Evolutionary conservation across 2,797 vertebrate genomes (phyloP).

Genomic region (Chiroxiphia lanceolata): DNA sequence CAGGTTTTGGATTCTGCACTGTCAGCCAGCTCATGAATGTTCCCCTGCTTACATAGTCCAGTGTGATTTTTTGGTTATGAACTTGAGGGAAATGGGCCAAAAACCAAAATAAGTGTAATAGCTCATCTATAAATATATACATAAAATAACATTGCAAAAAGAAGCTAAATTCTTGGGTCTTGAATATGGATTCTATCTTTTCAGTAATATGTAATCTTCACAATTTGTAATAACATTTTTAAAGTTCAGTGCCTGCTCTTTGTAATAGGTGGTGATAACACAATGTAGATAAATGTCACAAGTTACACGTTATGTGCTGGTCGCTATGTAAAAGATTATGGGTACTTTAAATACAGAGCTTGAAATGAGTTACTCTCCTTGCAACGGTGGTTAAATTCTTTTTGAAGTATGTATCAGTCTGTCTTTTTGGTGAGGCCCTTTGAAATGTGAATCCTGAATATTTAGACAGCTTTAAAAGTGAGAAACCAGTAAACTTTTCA

Average conservation of each 20-base stretch:
- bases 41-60: neutral
- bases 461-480: neutral
- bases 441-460: neutral
- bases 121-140: conserved; percentile 49
- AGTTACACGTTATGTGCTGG: neutral
- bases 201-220: neutral
- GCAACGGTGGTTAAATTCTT: neutral
- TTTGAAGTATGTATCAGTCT: neutral
- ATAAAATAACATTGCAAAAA: neutral
- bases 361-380: conserved; percentile 11
- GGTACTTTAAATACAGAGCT: conserved; percentile 50
- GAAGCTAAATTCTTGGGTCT: neutral
- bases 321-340: neutral
- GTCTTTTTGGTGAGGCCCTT: neutral
- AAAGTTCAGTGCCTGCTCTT: conserved; percentile 37
- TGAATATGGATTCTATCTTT: conserved; percentile 25
- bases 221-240: conserved; percentile 22
- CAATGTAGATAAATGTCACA: conserved; percentile 37
- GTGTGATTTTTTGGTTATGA: neutral
- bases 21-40: neutral
- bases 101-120: neutral
- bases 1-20: neutral
- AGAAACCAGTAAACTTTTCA: neutral
- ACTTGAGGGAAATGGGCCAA: neutral
- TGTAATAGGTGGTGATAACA: conserved; percentile 32